These are phyloP conservation scores for Mesopsocus fuscifrons DNA, from an alignment of 2,888 invertebrate genomes.

Conservation along the genomic window DNA sequence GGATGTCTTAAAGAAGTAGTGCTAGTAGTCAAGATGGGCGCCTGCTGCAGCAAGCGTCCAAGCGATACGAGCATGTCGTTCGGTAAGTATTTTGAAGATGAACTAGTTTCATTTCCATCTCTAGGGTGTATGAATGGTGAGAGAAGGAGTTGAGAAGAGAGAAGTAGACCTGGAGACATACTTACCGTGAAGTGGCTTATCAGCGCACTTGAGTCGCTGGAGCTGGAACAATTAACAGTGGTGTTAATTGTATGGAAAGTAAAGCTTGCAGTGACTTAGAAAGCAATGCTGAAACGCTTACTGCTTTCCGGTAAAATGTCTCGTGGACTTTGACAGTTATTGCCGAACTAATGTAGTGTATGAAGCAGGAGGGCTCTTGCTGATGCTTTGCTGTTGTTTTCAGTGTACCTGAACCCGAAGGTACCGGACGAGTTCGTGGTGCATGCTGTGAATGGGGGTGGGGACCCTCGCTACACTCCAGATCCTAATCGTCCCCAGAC, in stretches of 20 bases:
- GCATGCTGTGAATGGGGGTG: conserved; percentile 25
- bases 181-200: too few relatives aligned
- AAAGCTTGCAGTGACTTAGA: too few relatives aligned
- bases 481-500: conserved; percentile 53
- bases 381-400: conserved; percentile 13
- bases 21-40: conserved; percentile 48
- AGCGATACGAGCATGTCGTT: conserved; percentile 44
- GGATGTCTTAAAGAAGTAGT: too few relatives aligned
- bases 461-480: conserved; percentile 49
- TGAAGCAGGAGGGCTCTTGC: too few relatives aligned
- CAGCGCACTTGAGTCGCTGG: too few relatives aligned
- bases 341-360: too few relatives aligned
- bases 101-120: conserved; percentile 4
- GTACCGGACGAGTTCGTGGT: conserved; percentile 23
- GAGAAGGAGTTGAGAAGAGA: not conserved
- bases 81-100: conserved; percentile 24
- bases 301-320: too few relatives aligned
- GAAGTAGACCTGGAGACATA: too few relatives aligned
- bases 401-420: conserved; percentile 23
- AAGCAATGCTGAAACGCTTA: too few relatives aligned
- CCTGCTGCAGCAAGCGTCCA: conserved; percentile 72
- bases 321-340: too few relatives aligned
- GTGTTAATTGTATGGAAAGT: too few relatives aligned
- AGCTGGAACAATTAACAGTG: too few relatives aligned
- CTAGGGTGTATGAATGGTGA: not conserved